Conservation (phyloP, 2,797 vertebrate species). For the Pseudocheirus occidentalis region DNA sequence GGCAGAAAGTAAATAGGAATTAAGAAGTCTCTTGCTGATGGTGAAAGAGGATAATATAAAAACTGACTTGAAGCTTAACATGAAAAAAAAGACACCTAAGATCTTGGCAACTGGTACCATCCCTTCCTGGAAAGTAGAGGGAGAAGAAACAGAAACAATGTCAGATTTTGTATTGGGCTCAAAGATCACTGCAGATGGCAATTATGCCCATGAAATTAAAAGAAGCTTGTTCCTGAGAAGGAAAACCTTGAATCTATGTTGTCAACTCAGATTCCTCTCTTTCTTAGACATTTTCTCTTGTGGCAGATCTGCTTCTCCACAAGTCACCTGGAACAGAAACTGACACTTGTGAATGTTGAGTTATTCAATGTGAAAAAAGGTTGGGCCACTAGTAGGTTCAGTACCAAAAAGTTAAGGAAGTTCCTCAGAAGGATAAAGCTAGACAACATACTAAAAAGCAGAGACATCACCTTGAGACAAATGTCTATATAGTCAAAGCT, state of each 20-base stretch:
- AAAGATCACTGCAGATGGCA: not conserved
- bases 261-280: too few relatives aligned
- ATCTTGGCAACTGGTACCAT: not conserved
- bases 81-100: not conserved
- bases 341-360: too few relatives aligned
- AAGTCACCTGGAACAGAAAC: too few relatives aligned
- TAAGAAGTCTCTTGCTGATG: not conserved
- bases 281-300: too few relatives aligned
- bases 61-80: not conserved
- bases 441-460: not conserved
- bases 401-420: too few relatives aligned
- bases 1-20: not conserved
- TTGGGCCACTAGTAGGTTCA: too few relatives aligned
- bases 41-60: not conserved
- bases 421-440: not conserved
- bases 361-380: too few relatives aligned
- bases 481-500: not conserved
- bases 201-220: not conserved
- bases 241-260: too few relatives aligned
- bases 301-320: too few relatives aligned
- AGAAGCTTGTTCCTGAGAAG: not conserved
- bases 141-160: not conserved
- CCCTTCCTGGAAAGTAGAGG: not conserved
- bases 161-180: not conserved
- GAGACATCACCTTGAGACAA: not conserved